Evolutionary conservation across 2,888 invertebrate species (phyloP).

Genomic region (Lochmaea capreae): DNA sequence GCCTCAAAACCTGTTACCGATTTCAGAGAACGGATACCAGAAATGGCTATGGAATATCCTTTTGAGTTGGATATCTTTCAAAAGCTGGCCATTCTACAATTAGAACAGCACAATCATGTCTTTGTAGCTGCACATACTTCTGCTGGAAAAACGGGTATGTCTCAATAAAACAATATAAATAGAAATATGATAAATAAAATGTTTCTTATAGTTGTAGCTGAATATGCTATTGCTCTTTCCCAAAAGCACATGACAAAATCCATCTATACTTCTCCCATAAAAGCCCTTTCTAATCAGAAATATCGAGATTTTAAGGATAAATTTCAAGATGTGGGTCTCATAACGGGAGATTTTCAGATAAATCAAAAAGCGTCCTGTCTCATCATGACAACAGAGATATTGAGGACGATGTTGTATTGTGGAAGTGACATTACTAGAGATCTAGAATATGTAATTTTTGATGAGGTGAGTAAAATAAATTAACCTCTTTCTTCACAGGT

Average conservation of each 20-base stretch:
- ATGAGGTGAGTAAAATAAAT: conserved; percentile 74
- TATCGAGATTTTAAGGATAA: conserved; percentile 95
- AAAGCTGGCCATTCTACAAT: conserved; percentile 93
- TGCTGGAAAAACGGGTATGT: conserved; percentile 72
- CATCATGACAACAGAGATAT: conserved; percentile 99
- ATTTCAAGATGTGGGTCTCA: conserved; percentile 92
- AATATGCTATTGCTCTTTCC: conserved; percentile 98
- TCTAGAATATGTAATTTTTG: conserved; percentile 98
- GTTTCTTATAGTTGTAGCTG: conserved; percentile 82
- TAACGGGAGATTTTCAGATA: conserved; percentile 96
- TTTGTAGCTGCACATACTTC: conserved; percentile 99
- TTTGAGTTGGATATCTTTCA: conserved; percentile 98
- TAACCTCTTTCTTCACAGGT: too few species aligned
- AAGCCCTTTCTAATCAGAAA: conserved; percentile 98
- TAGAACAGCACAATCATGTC: conserved; percentile 94
- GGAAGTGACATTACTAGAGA: conserved; percentile 95
- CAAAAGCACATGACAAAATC: conserved; percentile 91
- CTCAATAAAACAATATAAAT: background rate
- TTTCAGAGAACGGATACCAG: conserved; percentile 83
- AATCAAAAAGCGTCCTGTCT: conserved; percentile 93
- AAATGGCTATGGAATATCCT: conserved; percentile 85
- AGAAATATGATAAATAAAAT: background rate
- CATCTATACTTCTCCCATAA: conserved; percentile 99
- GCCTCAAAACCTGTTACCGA: conserved; percentile 83
- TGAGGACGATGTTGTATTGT: conserved; percentile 96